phyloP scores from a whole-genome alignment of 37 sponge, comb jelly and placozoan species.

The Cladorhizidae sp. region DNA sequence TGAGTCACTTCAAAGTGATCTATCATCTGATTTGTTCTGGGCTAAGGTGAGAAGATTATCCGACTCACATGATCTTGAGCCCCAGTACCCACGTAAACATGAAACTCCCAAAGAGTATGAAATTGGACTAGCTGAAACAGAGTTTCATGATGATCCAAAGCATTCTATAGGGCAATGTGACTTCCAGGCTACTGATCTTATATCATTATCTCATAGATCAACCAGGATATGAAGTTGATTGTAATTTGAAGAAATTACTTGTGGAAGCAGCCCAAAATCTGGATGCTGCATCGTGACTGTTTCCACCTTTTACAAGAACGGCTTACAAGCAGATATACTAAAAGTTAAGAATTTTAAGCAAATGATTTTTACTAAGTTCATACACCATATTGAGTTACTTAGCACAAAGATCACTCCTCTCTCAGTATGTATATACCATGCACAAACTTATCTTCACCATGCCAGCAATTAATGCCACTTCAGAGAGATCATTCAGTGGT shows the following conservation, averaged over 20 bases:
- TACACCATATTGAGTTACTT: too few species aligned
- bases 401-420: too few species aligned
- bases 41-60: not conserved
- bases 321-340: not conserved
- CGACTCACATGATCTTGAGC: not conserved
- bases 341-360: not conserved
- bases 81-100: not conserved
- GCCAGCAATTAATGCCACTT: too few species aligned
- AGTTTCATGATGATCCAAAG: not conserved
- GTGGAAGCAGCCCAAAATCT: too few species aligned
- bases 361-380: not conserved
- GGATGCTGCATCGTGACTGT: not conserved
- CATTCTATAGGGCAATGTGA: not conserved
- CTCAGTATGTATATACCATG: too few species aligned
- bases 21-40: not conserved
- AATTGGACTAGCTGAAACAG: not conserved
- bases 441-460: too few species aligned
- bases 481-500: too few species aligned
- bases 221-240: not conserved
- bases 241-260: not conserved
- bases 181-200: not conserved
- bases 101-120: not conserved
- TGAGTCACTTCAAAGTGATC: not conserved
- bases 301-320: not conserved
- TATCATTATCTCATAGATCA: not conserved